Base-by-base conservation (phyloP, 1,140 invertebrate species). In the Scaptomyza montana region DNA sequence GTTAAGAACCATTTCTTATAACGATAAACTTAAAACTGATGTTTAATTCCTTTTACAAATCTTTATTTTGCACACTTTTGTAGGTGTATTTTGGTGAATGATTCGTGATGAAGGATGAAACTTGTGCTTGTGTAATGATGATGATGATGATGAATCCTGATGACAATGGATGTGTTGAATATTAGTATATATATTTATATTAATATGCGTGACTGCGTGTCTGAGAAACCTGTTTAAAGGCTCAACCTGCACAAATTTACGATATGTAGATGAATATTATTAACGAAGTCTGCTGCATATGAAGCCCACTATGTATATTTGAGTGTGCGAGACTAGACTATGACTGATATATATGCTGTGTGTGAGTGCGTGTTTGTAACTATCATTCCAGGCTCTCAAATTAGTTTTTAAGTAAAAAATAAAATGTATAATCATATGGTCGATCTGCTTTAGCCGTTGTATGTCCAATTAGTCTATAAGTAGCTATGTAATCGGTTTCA, bases 221-320 rank as follows among this genome's bases (percentile, higher is more conserved):
- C 54, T 50, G 74, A 65, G 19, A 47, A 57, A 74, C 19, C 39
- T 30, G 28, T 49, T 10, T 5, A 55, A 36, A 60, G 66, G 66
- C 51, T 81, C 51, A 64, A 67, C 72, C 77, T 75, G 78, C 78
- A 81, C 66, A 81, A 72, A 75, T 81, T 80, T 87, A 61, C 75
- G 78, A 56, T 77, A 77, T 45, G 74, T 56, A 28, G 59, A 60
- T 55, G 56, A 49, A 43, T 70, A 53, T 70, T 64, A 28, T 65
- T 57, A 70, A 54, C 36, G 25, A 70, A 49, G 62, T 63, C 61
- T 57, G 78, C 36, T 53, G 45, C 47, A 51, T 41, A 60, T 21
- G 21, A 25, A 49, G 39, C 39, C 46, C 33, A 47, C 19, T 68
- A 57, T 60, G 71, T 63, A 67, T 46, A 45, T 13, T 55, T 51